Evolutionary conservation across 2,113 vertebrate genomes (phyloP).

Genomic region (Rhynchopsitta pachyrhyncha): DNA sequence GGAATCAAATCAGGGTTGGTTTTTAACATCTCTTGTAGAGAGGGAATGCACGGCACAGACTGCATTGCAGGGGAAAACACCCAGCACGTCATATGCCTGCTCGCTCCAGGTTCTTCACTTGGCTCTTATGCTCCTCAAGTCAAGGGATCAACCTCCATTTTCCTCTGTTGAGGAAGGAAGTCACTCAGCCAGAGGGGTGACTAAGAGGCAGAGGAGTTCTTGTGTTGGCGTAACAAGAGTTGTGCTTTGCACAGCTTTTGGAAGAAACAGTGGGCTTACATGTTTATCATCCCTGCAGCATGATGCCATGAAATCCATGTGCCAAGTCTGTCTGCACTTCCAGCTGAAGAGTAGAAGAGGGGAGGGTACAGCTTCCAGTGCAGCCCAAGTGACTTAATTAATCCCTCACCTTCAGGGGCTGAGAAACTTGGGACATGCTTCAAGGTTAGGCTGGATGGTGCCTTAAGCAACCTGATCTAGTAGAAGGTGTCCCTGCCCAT

Average conservation of each 20-base stretch:
- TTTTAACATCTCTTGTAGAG: constrained; percentile 17
- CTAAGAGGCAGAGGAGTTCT: neutral
- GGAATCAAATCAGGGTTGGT: neutral
- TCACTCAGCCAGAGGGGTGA: neutral
- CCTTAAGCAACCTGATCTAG: neutral
- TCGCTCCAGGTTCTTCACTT: neutral
- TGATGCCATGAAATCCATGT: neutral
- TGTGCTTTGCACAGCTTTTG: neutral
- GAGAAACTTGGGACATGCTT: neutral
- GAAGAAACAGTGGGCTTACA: neutral
- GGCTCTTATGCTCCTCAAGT: neutral
- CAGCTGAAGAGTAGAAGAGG: neutral
- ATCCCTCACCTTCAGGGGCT: neutral
- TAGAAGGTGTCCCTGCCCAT: neutral
- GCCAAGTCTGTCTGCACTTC: accelerated
- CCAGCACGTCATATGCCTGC: neutral
- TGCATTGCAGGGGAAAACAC: constrained; percentile 8
- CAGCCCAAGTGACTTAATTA: neutral
- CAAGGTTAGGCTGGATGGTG: neutral
- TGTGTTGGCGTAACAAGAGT: neutral
- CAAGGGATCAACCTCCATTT: neutral
- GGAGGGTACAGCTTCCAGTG: neutral
- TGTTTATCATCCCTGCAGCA: accelerated
- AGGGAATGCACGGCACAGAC: neutral
- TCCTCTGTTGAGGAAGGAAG: neutral